Evolutionary conservation across 2,888 invertebrate species (phyloP), one percentile per base, ranked within the genome.

Genomic region (Esperia sulphurella): DNA sequence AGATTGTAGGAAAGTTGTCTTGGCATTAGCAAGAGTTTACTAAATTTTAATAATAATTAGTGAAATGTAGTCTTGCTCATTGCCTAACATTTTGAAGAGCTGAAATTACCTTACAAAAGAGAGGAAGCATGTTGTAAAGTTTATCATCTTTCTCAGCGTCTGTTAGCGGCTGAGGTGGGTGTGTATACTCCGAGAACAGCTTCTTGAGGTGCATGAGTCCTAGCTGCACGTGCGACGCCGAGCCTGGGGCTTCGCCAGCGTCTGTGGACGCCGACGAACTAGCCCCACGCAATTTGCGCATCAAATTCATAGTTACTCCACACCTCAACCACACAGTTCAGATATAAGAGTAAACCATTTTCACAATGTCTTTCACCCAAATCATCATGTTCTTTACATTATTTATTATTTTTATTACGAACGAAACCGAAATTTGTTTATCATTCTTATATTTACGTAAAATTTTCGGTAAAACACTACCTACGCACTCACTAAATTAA

Each of bases 131-230:
- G 80, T 97, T 97, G 85, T 98, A 98, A 10, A 99, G 91, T 82
- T 97, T 97, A 72, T 96, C 96, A 86, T 98, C 98, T 70, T 95
- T 93, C 78, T 97, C 97, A 48, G 92, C 90, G 56, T 96, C 96
- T 39, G 93, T 92, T 10, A 96, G 90, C 3, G 95, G 93, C 63
- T 96, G 94, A 35, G 95, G 91, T 37, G 97, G 96, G 84, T 98
- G 97, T 33, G 95, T 95, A 74, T 97, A 98, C 80, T 98, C 98
- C 45, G 96, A 94, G 82, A 98, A 99, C 37, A 99, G 91, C 83
- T 99, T 99, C 74, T 98, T 96, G 44, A 99, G 92, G 76, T 99
- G 98, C 94, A 97, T 97, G 49, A 99, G 92, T 35, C 98, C 98
- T 50, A 99, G 92, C 69, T 97, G 96, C 47, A 96, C 93, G 72